Evolutionary conservation across 2,797 vertebrate species (phyloP).

Genomic region (Epinephelus coioides): DNA sequence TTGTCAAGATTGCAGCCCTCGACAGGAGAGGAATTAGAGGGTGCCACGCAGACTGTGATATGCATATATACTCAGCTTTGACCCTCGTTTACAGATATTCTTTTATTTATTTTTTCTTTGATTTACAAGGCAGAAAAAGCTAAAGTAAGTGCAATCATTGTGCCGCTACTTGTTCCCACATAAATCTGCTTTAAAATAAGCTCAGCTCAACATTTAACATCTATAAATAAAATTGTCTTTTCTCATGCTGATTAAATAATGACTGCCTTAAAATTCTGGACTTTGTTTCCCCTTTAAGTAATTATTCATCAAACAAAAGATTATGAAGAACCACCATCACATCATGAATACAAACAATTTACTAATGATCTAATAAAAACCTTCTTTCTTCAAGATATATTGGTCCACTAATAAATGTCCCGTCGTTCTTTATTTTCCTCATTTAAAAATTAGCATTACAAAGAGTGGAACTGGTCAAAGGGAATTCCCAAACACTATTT

Average conservation of each 20-base stretch:
- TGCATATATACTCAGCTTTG: no score
- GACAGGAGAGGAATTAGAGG: background rate
- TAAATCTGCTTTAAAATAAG: background rate
- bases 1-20: background rate
- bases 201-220: background rate
- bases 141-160: no score
- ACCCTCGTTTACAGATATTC: no score
- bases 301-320: background rate
- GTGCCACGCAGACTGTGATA: no score
- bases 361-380: constrained; percentile 18
- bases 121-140: background rate
- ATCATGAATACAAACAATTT: background rate
- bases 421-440: constrained; percentile 17
- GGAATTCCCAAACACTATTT: constrained; percentile 43
- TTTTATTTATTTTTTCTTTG: no score
- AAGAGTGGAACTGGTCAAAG: constrained; percentile 25
- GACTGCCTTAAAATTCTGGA: background rate
- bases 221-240: background rate
- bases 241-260: background rate
- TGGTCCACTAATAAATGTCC: constrained; percentile 36
- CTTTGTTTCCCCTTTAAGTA: background rate
- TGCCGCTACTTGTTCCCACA: background rate
- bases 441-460: constrained; percentile 52
- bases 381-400: constrained; percentile 1
- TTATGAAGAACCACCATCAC: background rate